Evolutionary conservation across 2,113 vertebrate genomes (phyloP).

Genomic region (Sialia sialis): DNA sequence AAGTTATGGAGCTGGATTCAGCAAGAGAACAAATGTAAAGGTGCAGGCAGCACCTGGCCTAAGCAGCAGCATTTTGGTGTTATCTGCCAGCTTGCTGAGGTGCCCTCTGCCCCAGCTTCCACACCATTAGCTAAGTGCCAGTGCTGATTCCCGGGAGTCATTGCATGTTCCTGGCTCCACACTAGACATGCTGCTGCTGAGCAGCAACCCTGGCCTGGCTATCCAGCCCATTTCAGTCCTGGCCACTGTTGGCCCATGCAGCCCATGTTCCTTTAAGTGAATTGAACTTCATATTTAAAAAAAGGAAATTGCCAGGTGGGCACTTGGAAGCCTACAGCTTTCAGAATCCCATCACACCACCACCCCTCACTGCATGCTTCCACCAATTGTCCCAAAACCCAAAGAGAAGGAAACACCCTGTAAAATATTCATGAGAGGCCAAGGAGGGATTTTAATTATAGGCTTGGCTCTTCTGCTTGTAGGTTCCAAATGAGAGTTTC

Average conservation of each 20-base stretch:
- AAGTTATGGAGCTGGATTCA: background rate
- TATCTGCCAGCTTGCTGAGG: background rate
- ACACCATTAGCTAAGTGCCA: background rate
- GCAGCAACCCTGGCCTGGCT: background rate
- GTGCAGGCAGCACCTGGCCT: background rate
- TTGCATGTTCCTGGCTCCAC: background rate
- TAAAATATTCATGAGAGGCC: background rate
- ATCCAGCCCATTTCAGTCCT: background rate
- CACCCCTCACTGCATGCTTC: background rate
- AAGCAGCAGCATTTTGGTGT: background rate
- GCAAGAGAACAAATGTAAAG: background rate
- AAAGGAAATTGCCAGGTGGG: background rate
- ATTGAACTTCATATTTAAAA: background rate
- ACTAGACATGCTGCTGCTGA: background rate
- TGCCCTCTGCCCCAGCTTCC: background rate
- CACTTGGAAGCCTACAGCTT: background rate
- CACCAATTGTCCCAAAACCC: background rate
- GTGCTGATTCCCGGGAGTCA: background rate
- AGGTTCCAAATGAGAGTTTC: background rate
- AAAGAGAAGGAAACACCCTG: background rate
- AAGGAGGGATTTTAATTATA: background rate
- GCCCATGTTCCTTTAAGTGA: background rate
- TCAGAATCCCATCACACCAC: background rate
- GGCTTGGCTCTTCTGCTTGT: background rate
- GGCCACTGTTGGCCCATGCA: background rate